phyloP scores from a whole-genome alignment of 2,113 vertebrate genomes.

The Gallinago media region DNA sequence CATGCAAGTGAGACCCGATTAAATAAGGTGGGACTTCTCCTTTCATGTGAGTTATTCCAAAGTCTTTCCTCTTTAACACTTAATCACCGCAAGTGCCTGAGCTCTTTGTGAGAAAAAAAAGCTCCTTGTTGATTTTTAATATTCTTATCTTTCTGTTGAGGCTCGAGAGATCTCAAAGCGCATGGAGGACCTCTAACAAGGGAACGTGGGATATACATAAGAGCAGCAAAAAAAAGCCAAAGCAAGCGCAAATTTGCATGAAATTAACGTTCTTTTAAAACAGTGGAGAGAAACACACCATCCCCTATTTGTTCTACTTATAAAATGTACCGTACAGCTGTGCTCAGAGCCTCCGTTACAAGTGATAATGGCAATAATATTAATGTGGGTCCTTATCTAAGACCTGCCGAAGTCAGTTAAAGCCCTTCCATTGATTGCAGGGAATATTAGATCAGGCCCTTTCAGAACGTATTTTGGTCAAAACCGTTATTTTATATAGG shows the following conservation, averaged over 20 bases:
- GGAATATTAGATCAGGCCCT: conserved; percentile 45
- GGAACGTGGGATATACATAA: neutral
- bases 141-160: neutral
- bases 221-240: neutral
- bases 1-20: neutral
- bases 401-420: conserved; percentile 59
- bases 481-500: conserved; percentile 59
- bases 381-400: conserved; percentile 45
- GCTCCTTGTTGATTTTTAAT: neutral
- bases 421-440: conserved; percentile 44
- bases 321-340: neutral
- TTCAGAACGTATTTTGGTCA: conserved; percentile 47
- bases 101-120: neutral
- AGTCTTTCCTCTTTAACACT: neutral
- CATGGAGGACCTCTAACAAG: neutral
- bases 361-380: conserved; percentile 26
- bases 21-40: neutral
- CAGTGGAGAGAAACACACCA: neutral
- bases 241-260: neutral
- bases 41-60: neutral
- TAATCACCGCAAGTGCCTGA: neutral
- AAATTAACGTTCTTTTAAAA: neutral
- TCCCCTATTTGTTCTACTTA: neutral
- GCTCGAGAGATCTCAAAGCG: neutral
- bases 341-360: neutral